phyloP scores from a whole-genome alignment of 2,797 vertebrate genomes.

The Paramormyrops hopkinsi region DNA sequence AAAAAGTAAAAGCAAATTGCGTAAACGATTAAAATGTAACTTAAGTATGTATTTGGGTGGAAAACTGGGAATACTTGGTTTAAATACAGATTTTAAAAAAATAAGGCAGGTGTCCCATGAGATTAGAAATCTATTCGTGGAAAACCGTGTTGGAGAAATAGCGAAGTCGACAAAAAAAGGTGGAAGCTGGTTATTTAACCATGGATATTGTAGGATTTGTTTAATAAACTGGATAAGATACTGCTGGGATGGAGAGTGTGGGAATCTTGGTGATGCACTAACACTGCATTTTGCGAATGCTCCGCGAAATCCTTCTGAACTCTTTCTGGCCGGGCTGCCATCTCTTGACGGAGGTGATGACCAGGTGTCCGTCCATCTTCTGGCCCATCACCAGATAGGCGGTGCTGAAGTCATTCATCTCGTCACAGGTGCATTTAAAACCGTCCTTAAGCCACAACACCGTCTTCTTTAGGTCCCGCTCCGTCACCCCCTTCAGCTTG shows the following conservation, averaged over 20 bases:
- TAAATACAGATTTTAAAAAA: not conserved
- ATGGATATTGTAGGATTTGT: not conserved
- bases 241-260: not conserved
- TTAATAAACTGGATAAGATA: not conserved
- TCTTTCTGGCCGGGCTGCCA: constrained; percentile 94
- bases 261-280: constrained; percentile 36
- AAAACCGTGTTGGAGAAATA: not conserved
- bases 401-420: constrained; percentile 93
- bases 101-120: not conserved
- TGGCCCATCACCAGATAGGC: constrained; percentile 97
- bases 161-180: not conserved
- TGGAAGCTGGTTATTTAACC: not conserved
- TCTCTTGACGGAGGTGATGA: constrained; percentile 93
- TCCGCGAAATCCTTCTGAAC: constrained; percentile 92
- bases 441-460: constrained; percentile 92
- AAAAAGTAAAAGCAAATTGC: constrained; percentile 42
- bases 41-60: not conserved
- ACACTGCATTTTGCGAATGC: constrained; percentile 94
- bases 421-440: constrained; percentile 89
- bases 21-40: constrained; percentile 14
- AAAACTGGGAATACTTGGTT: not conserved
- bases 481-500: constrained; percentile 87
- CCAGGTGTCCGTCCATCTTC: constrained; percentile 84
- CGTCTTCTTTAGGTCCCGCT: constrained; percentile 82
- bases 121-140: not conserved